Evolutionary conservation across 1,140 invertebrate genomes (phyloP).

Genomic region (Sipha flava): DNA sequence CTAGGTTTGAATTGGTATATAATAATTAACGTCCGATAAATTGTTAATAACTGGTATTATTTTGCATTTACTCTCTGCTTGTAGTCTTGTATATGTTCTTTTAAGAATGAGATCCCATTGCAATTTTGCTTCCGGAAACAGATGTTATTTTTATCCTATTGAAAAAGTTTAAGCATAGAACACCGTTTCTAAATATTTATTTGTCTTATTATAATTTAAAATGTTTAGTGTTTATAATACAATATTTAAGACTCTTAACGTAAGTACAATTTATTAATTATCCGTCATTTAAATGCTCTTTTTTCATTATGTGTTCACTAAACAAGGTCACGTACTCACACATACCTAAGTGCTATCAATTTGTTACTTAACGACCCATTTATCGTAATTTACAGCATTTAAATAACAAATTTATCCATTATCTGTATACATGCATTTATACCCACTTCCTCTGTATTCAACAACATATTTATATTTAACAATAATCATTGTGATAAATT

Average conservation of each 20-base stretch:
- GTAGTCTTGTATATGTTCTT: neutral
- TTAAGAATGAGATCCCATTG: neutral
- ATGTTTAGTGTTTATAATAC: neutral
- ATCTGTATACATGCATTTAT: neutral
- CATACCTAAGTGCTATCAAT: neutral
- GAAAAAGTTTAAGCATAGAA: neutral
- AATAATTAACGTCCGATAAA: neutral
- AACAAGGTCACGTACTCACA: neutral
- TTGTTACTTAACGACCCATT: neutral
- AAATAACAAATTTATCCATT: neutral
- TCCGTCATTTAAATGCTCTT: neutral
- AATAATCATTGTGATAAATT: neutral
- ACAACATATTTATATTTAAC: neutral
- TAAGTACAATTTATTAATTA: neutral
- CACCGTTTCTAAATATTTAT: neutral
- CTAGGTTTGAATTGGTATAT: too few species aligned
- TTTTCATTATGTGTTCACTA: neutral
- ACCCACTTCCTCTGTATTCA: neutral
- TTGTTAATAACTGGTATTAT: neutral
- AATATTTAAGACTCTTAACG: neutral
- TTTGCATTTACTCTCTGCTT: neutral
- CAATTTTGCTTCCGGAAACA: neutral
- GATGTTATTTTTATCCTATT: neutral
- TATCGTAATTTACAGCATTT: neutral
- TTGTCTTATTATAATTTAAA: neutral